These are phyloP conservation scores for Aromia moschata DNA, from an alignment of 2,888 invertebrate species.

Conservation along the genomic window DNA sequence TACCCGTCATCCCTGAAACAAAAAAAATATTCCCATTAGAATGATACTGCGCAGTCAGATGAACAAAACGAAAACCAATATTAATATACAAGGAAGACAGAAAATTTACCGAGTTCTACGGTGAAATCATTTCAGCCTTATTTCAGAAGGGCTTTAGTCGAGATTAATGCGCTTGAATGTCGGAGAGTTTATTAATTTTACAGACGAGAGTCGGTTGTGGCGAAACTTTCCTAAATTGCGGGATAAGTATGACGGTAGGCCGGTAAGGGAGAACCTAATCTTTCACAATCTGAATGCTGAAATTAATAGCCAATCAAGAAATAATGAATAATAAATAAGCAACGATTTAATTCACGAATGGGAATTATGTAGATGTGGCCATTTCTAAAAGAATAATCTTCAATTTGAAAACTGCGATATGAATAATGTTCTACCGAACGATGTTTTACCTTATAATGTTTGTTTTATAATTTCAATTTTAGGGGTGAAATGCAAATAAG, in stretches of 20 bases:
- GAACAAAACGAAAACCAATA: conserved; percentile 1
- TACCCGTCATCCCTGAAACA: conserved; percentile 85
- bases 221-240: conserved; percentile 2
- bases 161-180: conserved; percentile 3
- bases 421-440: too few species aligned
- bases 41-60: background rate
- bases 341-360: too few species aligned
- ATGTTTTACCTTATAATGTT: too few species aligned
- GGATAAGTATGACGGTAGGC: background rate
- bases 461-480: too few species aligned
- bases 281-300: too few species aligned
- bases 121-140: background rate
- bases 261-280: background rate
- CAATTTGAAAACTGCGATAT: too few species aligned
- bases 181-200: conserved; percentile 12
- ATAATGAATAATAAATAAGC: background rate
- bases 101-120: background rate
- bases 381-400: too few species aligned
- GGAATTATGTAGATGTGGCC: too few species aligned
- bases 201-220: background rate
- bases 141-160: conserved; percentile 1
- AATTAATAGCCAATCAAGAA: background rate
- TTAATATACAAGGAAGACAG: background rate
- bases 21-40: conserved; percentile 51
- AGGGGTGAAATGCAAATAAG: too few species aligned